Evolutionary conservation across 2,113 vertebrate genomes (phyloP), one percentile per base, ranked within the genome.

Genomic region (Corydoras maculifer): DNA sequence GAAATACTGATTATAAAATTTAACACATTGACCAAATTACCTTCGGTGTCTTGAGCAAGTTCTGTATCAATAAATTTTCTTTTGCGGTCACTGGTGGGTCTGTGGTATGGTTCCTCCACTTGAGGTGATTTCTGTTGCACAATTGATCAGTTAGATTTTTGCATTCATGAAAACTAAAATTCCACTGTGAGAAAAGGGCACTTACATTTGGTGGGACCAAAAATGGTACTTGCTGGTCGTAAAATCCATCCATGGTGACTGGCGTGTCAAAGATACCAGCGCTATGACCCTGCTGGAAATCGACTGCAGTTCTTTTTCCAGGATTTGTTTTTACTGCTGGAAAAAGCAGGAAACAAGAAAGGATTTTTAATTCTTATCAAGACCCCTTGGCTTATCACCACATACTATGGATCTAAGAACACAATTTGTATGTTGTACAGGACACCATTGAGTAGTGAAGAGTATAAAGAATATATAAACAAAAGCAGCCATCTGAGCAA

Each of bases 151-250:
- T 79, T 57, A 76, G 73, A 32, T 50, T 55, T 43, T 14, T 29
- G 30, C 6, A 8, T 57, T n/a, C 54, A 57, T 3, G 29, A 15
- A 35, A 48, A 15, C 43, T 57, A 65, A 53, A 32, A 68, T 5
- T 8, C 35, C 35, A 43, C 35, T 8, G 18, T 25, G 18, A 25
- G 18, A 5, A 70, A 29, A 51, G 10, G 13, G 9, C 0, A 92
- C 93, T 94, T 90, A 97, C 94, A 83, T 88, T 93, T 70, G 93
- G 87, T 77, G 93, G 91, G 73, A 91, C 90, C 91, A 95, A 91
- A 83, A 96, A 97, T 75, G 95, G 95, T 80, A 97, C 95, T 87
- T 96, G 94, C 87, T 97, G 94, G 83, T 97, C 95, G 70, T 96
- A 98, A 92, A 98, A 98, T 81, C 92, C 92, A 65, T 98, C 95